These are phyloP conservation scores for Drosophila ambigua DNA, from an alignment of 1,140 invertebrate genomes.

Conservation along the genomic window DNA sequence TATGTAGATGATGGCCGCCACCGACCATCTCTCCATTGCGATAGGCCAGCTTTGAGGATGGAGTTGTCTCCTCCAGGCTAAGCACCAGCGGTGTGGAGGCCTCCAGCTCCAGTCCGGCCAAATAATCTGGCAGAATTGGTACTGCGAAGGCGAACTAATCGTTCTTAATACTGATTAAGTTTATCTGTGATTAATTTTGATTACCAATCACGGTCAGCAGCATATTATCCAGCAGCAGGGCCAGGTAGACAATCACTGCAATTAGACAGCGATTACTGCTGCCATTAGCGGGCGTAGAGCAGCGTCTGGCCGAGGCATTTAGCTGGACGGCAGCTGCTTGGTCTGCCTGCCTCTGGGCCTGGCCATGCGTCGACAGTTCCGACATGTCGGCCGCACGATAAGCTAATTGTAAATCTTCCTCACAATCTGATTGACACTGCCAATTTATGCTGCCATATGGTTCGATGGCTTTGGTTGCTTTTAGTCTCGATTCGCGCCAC, in stretches of 20 bases:
- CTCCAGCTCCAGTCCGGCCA: slow-evolving; percentile 86
- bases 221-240: slow-evolving; percentile 90
- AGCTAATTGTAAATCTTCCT: slow-evolving; percentile 34
- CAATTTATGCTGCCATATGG: slow-evolving; percentile 67
- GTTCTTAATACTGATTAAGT: slow-evolving; percentile 10
- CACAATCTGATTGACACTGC: slow-evolving; percentile 22
- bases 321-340: slow-evolving; percentile 52
- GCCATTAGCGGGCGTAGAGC: slow-evolving; percentile 45
- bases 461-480: slow-evolving; percentile 8
- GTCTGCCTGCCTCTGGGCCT: slow-evolving; percentile 6
- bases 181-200: slow-evolving; percentile 25
- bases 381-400: slow-evolving; percentile 38
- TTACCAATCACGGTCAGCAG: slow-evolving; percentile 91
- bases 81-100: slow-evolving; percentile 12
- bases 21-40: slow-evolving; percentile 27
- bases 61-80: slow-evolving; percentile 12
- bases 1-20: slow-evolving; percentile 50
- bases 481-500: slow-evolving; percentile 51
- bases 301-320: slow-evolving; percentile 55
- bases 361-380: slow-evolving; percentile 45
- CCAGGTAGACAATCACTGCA: slow-evolving; percentile 87
- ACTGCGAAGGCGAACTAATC: slow-evolving; percentile 85
- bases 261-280: slow-evolving; percentile 75
- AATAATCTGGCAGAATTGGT: slow-evolving; percentile 93
- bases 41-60: slow-evolving; percentile 39